A percentile compares a stretch with the other conserved stretches of the same genome.
phyloP scores from a whole-genome alignment of 2,888 invertebrate species.

The Oscheius sp. region DNA sequence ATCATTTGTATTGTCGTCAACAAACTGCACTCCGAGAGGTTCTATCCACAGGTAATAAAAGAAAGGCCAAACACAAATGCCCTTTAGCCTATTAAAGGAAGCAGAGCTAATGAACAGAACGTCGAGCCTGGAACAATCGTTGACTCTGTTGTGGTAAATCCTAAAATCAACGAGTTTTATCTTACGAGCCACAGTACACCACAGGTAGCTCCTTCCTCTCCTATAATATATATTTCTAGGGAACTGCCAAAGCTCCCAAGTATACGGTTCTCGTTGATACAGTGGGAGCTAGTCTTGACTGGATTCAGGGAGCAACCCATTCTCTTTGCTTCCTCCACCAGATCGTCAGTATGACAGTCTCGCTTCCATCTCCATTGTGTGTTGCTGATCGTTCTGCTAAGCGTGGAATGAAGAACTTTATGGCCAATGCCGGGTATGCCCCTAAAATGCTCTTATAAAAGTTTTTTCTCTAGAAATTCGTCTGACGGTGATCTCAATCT shows the following conservation, averaged over 20 bases:
- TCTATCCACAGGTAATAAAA: constrained; percentile 6
- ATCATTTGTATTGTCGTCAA: constrained; percentile 18
- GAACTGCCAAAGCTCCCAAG: constrained; percentile 41
- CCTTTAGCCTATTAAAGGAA: no score
- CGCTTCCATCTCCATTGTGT: constrained; percentile 33
- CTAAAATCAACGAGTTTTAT: constrained; percentile 36
- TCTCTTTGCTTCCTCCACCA: constrained; percentile 30
- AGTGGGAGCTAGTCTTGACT: neutral
- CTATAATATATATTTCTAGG: constrained; percentile 25
- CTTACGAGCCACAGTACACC: constrained; percentile 30
- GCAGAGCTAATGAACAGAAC: constrained; percentile 27
- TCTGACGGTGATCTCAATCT: neutral
- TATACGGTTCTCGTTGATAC: constrained; percentile 32
- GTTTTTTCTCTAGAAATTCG: neutral
- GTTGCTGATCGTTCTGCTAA: constrained; percentile 34
- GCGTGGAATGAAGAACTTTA: constrained; percentile 26
- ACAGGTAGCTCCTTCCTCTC: no score
- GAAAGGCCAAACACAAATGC: no score
- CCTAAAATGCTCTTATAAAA: neutral
- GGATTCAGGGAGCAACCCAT: constrained; percentile 32
- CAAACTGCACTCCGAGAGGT: constrained; percentile 25
- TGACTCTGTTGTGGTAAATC: constrained; percentile 34
- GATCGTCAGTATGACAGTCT: constrained; percentile 33
- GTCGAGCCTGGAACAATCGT: constrained; percentile 39
- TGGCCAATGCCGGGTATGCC: neutral